These are phyloP conservation scores for Clarias laeviceps DNA, from an alignment of 2,797 vertebrate genomes.

Conservation along the genomic window DNA sequence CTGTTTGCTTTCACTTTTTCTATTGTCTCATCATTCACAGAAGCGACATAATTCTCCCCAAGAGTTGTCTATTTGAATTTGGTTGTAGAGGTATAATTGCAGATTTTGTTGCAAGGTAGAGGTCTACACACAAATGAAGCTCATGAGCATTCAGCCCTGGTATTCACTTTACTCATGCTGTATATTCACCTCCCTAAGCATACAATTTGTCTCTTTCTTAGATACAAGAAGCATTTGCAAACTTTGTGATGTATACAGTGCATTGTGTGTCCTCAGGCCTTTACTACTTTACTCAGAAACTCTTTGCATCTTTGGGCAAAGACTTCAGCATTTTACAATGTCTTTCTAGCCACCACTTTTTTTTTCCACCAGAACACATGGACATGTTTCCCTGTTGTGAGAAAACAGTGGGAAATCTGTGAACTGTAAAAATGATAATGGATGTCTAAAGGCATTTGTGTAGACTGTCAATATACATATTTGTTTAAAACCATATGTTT, in stretches of 20 bases:
- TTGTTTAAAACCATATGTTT: not conserved
- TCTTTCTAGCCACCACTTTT: not conserved
- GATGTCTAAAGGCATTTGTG: not conserved
- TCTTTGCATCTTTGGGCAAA: not conserved
- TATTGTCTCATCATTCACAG: slow-evolving; percentile 63
- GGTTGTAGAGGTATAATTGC: slow-evolving; percentile 75
- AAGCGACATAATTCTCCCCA: slow-evolving; percentile 61
- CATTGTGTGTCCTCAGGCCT: slow-evolving; percentile 6
- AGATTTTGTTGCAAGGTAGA: slow-evolving; percentile 68
- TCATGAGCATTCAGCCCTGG: slow-evolving; percentile 73
- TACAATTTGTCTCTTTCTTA: slow-evolving; percentile 9
- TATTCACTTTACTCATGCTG: slow-evolving; percentile 68
- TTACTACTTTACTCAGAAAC: not conserved
- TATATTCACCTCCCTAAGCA: slow-evolving; percentile 18
- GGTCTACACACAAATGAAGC: slow-evolving; percentile 72
- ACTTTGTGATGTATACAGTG: slow-evolving; percentile 31
- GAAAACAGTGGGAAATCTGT: not conserved
- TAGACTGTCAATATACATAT: not conserved
- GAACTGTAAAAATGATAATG: not conserved
- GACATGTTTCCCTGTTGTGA: not conserved
- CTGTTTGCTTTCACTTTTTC: slow-evolving; percentile 58
- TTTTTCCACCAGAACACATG: not conserved
- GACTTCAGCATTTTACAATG: not conserved
- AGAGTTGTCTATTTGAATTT: slow-evolving; percentile 69
- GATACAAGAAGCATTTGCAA: slow-evolving; percentile 15